Conservation (phyloP, 2,113 vertebrate genomes). For the Noturus placidus region DNA sequence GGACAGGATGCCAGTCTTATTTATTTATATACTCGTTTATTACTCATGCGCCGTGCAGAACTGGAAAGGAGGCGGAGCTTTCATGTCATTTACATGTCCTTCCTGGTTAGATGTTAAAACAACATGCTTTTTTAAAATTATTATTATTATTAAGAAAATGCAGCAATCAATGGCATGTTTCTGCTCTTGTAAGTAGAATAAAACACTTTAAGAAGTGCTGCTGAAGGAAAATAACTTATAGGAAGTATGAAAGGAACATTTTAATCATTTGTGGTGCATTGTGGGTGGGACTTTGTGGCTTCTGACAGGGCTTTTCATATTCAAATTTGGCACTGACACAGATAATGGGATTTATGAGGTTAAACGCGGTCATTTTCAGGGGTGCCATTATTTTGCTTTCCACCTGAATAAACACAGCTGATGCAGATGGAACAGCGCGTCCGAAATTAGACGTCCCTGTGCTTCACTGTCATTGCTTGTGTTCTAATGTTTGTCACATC, state of each 20-base stretch:
- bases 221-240: neutral
- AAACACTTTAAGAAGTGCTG: neutral
- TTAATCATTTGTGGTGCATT: neutral
- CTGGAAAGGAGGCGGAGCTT: neutral
- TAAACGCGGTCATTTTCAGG: neutral
- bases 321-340: neutral
- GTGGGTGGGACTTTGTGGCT: neutral
- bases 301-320: neutral
- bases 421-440: neutral
- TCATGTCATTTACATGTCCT: neutral
- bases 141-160: neutral
- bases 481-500: neutral
- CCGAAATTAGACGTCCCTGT: neutral
- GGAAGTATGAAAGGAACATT: neutral
- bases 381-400: conserved; percentile 1
- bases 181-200: neutral
- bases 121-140: neutral
- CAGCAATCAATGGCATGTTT: too few relatives aligned
- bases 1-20: too few relatives aligned
- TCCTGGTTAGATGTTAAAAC: neutral
- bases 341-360: neutral
- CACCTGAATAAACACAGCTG: conserved; percentile 28
- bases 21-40: neutral
- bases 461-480: neutral
- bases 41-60: neutral